Base-by-base conservation (phyloP, 2,888 invertebrate genomes). In the Chydorus sphaericus region DNA sequence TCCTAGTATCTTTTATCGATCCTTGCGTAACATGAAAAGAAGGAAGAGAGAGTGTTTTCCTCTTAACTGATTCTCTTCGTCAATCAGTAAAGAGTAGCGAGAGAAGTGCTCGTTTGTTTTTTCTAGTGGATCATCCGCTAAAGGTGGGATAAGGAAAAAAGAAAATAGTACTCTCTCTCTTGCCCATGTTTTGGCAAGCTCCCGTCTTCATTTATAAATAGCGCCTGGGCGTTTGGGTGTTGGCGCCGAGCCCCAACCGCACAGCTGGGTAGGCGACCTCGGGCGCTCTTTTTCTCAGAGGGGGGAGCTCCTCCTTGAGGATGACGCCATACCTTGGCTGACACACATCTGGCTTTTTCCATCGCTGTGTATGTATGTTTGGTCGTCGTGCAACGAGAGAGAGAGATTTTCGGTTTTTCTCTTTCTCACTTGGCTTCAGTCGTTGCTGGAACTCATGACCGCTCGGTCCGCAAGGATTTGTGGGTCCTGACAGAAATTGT, bases 281-380 rank as follows among this genome's bases (percentile, higher is more conserved):
- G 39, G 39, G 39, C 18, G 39, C 20, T 10, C 33, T 33, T 33
- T 14, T 33, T 33, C 33, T 33, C 33, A 44, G 26, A 44, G 23
- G 44, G 39, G 26, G 28, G 44, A 44, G 44, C 44, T n/a, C n/a
- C n/a, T n/a, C n/a, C n/a, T n/a, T n/a, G n/a, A n/a, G 28, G 44
- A 44, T 44, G 44, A 44, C 44, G 44, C 44, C 44, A 44, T 44
- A 44, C 44, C 44, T 44, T 26, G 26, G 44, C 44, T 44, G 44
- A 44, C 44, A 44, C 44, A 44, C 44, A 44, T 44, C 44, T 44
- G 44, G 44, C 36, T 44, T 44, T 44, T 44, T 44, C n/a, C 23
- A 7, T 39, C 20, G 5, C 6, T 16, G 3, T 20, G 10, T 28
- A 3, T 44, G 11, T 18, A 26, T 26, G 11, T 44, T 44, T 44